These are phyloP conservation scores for Drosophila kepulauana DNA, from an alignment of 1,140 invertebrate species.

Conservation along the genomic window DNA sequence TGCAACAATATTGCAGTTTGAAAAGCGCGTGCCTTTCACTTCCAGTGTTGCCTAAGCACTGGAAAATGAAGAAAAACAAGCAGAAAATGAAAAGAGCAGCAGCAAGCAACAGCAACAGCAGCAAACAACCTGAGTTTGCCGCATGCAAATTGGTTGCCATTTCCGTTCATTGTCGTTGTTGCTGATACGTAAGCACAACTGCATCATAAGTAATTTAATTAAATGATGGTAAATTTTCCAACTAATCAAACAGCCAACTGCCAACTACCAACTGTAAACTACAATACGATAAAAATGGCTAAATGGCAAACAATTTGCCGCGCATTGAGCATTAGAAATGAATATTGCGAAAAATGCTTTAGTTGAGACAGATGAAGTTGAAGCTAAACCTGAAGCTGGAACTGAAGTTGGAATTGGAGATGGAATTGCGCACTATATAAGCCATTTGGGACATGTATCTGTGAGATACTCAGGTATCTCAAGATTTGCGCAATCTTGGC, in stretches of 20 bases:
- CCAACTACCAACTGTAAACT: constrained; percentile 28
- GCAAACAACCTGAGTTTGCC: constrained; percentile 18
- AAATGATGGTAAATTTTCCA: constrained; percentile 80
- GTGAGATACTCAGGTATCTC: constrained; percentile 5
- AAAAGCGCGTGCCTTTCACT: constrained; percentile 48
- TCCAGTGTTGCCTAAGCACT: constrained; percentile 35
- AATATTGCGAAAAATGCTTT: constrained; percentile 53
- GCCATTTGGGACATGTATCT: constrained; percentile 7
- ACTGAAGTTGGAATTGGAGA: background rate
- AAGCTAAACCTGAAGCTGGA: background rate
- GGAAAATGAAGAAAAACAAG: constrained; percentile 21
- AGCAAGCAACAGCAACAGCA: constrained; percentile 38
- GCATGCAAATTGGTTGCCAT: constrained; percentile 79
- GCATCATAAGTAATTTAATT: constrained; percentile 77
- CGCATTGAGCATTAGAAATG: constrained; percentile 55
- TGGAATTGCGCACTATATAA: constrained; percentile 9
- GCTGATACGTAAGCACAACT: constrained; percentile 66
- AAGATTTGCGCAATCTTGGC: constrained; percentile 35
- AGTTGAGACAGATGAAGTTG: constrained; percentile 41
- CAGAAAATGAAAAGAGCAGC: constrained; percentile 13
- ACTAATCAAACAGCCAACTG: constrained; percentile 67
- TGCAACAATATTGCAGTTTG: background rate
- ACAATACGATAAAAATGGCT: constrained; percentile 18
- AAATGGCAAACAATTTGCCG: constrained; percentile 48
- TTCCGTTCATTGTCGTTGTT: constrained; percentile 78